Evolutionary conservation across 2,888 invertebrate species (phyloP).

Genomic region (Nebria salina): DNA sequence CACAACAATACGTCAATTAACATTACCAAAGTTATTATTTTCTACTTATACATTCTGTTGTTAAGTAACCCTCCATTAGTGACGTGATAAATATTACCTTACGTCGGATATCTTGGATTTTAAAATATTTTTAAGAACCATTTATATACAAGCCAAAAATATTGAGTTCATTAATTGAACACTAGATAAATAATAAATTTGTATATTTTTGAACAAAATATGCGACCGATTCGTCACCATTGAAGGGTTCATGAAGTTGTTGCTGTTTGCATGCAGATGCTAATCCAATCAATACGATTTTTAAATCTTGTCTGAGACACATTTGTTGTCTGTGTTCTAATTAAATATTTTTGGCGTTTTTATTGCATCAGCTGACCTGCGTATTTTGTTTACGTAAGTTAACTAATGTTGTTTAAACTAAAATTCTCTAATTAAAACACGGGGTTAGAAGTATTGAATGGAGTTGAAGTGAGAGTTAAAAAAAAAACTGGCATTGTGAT

Average conservation of each 20-base stretch:
- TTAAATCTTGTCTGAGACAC: neutral
- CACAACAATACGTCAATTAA: slow-evolving; percentile 42
- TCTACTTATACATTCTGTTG: neutral
- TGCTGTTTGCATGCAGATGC: slow-evolving; percentile 16
- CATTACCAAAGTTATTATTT: slow-evolving; percentile 32
- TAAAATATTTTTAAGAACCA: neutral
- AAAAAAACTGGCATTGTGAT: slow-evolving; percentile 37
- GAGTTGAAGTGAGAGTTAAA: neutral
- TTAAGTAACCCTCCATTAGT: neutral
- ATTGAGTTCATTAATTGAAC: too few species aligned
- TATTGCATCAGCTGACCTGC: too few species aligned
- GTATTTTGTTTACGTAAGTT: too few species aligned
- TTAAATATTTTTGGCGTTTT: too few species aligned
- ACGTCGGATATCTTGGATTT: too few species aligned
- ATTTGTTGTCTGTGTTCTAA: too few species aligned
- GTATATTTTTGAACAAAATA: too few species aligned
- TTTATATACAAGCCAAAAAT: too few species aligned
- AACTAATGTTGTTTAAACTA: too few species aligned
- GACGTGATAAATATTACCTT: neutral
- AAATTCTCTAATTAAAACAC: too few species aligned
- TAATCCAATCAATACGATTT: neutral
- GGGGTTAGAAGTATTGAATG: neutral
- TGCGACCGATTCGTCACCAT: neutral
- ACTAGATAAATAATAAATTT: too few species aligned
- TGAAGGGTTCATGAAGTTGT: neutral